phyloP scores from a whole-genome alignment of 2,113 vertebrate species.

The Condylura cristata region DNA sequence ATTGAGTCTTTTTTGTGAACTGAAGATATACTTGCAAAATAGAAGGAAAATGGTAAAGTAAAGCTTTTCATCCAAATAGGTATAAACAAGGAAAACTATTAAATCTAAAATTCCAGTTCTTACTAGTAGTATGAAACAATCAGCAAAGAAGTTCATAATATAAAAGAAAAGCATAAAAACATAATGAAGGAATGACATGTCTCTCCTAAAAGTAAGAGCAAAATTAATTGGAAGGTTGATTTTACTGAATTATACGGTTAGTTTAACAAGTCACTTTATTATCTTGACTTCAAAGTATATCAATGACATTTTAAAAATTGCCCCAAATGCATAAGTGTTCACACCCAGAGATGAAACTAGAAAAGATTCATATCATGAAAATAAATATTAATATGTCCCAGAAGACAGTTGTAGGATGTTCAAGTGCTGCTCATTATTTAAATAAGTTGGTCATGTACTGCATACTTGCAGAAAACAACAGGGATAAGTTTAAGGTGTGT shows the following conservation, averaged over 20 bases:
- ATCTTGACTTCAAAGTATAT: not conserved
- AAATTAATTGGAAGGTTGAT: not conserved
- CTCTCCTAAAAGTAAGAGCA: constrained; percentile 14
- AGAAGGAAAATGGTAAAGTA: not conserved
- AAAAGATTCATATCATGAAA: not conserved
- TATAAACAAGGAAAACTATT: not conserved
- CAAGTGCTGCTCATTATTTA: not conserved
- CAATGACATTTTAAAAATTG: not conserved
- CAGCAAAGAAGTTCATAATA: not conserved
- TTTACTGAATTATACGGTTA: not conserved
- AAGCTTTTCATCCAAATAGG: not conserved
- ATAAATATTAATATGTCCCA: not conserved
- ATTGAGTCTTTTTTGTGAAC: not conserved
- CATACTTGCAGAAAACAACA: not conserved
- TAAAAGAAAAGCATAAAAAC: not conserved
- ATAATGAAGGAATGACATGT: not conserved
- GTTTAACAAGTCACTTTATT: not conserved
- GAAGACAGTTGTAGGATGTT: not conserved
- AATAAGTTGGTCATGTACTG: not conserved
- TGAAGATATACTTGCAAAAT: not conserved
- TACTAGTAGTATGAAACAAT: not conserved
- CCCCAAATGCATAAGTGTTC: not conserved
- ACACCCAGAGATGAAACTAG: not conserved
- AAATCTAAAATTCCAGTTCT: not conserved
- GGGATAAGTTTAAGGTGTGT: not conserved